phyloP scores from a whole-genome alignment of 2,797 vertebrate genomes.

The Heteromormyrus szaboi region DNA sequence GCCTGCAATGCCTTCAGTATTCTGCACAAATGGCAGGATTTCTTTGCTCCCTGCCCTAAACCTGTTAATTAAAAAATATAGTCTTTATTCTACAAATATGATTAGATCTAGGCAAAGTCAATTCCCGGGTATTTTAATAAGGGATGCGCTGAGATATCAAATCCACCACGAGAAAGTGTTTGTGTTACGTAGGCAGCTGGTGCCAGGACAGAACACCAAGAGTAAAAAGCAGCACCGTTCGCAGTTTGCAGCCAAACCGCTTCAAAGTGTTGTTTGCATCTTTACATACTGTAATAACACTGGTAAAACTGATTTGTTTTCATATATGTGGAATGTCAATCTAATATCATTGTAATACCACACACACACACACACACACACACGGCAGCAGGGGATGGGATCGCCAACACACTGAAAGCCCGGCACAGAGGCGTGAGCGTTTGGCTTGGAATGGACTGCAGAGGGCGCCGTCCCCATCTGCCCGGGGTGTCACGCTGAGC shows the following conservation, averaged over 20 bases:
- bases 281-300: constrained; percentile 60
- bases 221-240: constrained; percentile 79
- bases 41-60: constrained; percentile 14
- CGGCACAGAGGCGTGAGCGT: not conserved
- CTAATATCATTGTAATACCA: constrained; percentile 15
- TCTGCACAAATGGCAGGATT: constrained; percentile 7
- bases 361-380: not conserved
- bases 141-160: constrained; percentile 57
- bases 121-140: constrained; percentile 46
- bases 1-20: not conserved
- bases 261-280: constrained; percentile 70
- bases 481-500: not conserved
- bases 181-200: constrained; percentile 53
- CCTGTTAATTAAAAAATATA: constrained; percentile 22
- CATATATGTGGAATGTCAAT: constrained; percentile 23
- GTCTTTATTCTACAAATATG: constrained; percentile 55
- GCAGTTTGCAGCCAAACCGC: constrained; percentile 61
- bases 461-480: not conserved
- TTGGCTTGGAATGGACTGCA: not conserved
- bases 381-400: not conserved
- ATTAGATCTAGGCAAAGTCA: constrained; percentile 54
- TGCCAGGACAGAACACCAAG: constrained; percentile 65
- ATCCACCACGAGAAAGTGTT: constrained; percentile 67
- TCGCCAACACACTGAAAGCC: not conserved
- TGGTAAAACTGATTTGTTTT: constrained; percentile 29